Evolutionary conservation across 92 coral and sea anemone genomes (phyloP).

Genomic region (Ricordea florida): DNA sequence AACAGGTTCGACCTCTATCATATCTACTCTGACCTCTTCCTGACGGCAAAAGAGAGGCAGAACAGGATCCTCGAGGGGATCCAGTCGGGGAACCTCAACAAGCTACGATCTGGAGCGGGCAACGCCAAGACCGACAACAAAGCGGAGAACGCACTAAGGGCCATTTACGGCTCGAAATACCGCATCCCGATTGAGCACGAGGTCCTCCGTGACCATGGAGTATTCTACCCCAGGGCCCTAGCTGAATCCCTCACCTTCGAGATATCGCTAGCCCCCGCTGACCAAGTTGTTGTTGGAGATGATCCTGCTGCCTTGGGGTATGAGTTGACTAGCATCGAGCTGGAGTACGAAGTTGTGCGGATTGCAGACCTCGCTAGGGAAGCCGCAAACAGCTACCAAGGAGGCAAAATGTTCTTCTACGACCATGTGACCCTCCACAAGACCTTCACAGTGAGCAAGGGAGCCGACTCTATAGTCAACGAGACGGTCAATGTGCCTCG

Average conservation of each 20-base stretch:
- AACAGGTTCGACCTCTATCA: background rate
- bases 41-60: background rate
- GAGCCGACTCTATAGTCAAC: background rate
- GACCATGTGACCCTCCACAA: no score
- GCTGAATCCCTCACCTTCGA: background rate
- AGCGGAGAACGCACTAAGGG: background rate
- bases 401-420: no score
- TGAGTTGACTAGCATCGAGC: background rate
- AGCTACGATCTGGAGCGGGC: no score
- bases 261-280: background rate
- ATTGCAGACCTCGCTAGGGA: background rate
- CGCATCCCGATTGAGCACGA: slow-evolving; percentile 14
- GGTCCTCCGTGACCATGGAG: background rate
- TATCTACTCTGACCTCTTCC: background rate
- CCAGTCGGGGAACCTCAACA: no score
- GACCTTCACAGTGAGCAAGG: no score
- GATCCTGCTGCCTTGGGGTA: background rate
- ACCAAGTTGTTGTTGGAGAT: background rate
- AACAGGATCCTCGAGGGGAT: no score
- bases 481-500: background rate
- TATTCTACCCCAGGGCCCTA: slow-evolving; percentile 4
- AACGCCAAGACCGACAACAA: background rate
- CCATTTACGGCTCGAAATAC: background rate
- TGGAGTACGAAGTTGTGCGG: background rate
- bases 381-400: no score